Base-by-base conservation (phyloP, 2,888 invertebrate species). In the Andrena hattorfiana region DNA sequence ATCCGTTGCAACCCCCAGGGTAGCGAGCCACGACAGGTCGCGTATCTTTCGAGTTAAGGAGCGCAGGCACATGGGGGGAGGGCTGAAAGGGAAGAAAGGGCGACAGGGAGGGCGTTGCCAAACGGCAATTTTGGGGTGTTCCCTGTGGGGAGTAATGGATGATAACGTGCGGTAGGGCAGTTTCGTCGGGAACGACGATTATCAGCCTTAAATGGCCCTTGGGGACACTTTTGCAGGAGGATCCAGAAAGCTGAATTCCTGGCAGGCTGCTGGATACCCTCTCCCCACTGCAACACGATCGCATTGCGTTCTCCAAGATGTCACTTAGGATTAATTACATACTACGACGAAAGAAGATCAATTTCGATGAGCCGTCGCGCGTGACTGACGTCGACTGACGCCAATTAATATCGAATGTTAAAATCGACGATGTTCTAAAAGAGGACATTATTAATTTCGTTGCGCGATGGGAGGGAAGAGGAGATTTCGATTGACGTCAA, bases 161-260 rank as follows among this genome's bases (percentile, higher is more conserved):
- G 89, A 89, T 90, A 88, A 90, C 85, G 83, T 88, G 90, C 68
- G 86, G 85, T 85, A 86, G 86, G 88, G 77, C 87, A 87, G 89
- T 88, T 84, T 77, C 62, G 69, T 69, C 67, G 70, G 64, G 60
- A 71, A 64, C 79, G 51, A 51, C 83, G 85, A 89, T 88, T 89
- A 88, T 73, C 78, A 48, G 66, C 63, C 81, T 74, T 63, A 81
- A 89, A 72, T 64, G 71, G 70, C 73, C 81, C 83, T 79, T 4
- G 54, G 88, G 81, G 87, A 84, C 75, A 74, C 77, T 82, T 73
- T 32, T 54, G 59, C 42, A 8, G 30, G 54, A 72, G 60, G 35
- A 72, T 85, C 77, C 73, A 74, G 30, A 48, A 59, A 28, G 3
- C 54, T 28, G 54, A 67, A 81, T 70, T 74, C 72, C 68, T 79